phyloP scores from a whole-genome alignment of 2,113 vertebrate genomes.

The Myotis yumanensis region DNA sequence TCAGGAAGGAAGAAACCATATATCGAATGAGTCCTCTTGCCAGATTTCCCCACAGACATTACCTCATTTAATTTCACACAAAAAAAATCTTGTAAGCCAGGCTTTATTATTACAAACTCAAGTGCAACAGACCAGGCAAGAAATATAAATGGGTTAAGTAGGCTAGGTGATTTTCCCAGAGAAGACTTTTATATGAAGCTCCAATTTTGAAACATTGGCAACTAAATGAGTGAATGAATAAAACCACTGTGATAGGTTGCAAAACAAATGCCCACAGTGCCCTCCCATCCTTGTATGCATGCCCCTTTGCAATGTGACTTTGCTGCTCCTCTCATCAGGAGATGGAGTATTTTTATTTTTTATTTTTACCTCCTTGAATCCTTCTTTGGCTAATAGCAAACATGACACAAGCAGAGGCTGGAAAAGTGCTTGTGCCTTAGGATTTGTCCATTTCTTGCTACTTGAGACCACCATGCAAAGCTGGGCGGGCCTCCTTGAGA shows the following conservation, averaged over 20 bases:
- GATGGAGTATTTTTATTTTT: background rate
- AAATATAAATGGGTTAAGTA: conserved; percentile 3
- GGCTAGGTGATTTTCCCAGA: background rate
- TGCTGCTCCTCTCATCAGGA: background rate
- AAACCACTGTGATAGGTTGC: background rate
- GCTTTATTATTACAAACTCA: conserved; percentile 8
- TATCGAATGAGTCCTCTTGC: background rate
- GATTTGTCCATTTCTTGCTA: background rate
- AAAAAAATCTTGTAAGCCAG: background rate
- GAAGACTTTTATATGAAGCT: background rate
- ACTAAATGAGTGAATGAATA: background rate
- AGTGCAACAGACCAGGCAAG: background rate
- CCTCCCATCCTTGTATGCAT: background rate
- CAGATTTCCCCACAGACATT: conserved; percentile 45
- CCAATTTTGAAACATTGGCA: conserved; percentile 19
- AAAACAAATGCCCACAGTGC: background rate
- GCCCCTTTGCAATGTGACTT: background rate
- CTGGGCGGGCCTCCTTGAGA: background rate
- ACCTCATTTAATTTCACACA: conserved; percentile 57
- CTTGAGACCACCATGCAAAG: background rate
- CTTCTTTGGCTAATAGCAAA: conserved; percentile 7
- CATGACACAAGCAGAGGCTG: background rate
- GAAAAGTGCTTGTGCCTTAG: background rate
- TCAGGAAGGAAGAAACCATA: conserved; percentile 44
- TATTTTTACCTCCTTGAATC: background rate